phyloP scores from a whole-genome alignment of 2,113 vertebrate species.

The Macquaria australasica region DNA sequence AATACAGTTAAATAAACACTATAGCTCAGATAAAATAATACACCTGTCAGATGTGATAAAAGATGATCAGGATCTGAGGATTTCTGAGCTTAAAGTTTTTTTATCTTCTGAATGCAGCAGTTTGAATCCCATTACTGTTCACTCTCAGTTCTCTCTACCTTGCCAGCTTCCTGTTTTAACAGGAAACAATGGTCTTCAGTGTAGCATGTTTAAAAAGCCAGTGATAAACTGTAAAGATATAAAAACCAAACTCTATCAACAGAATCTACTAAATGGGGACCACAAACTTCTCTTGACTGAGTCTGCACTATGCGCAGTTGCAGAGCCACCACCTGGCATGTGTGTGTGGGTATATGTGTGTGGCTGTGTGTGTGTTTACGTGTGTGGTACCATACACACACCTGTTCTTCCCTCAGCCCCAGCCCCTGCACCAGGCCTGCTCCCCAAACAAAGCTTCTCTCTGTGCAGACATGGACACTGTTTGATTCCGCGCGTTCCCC shows the following conservation, averaged over 20 bases:
- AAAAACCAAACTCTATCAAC: conserved; percentile 42
- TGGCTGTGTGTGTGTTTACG: conserved; percentile 26
- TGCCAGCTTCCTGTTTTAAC: conserved; percentile 12
- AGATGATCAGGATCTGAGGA: neutral
- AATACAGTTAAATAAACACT: conserved; percentile 10
- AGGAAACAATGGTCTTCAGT: conserved; percentile 31
- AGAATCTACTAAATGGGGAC: conserved; percentile 19
- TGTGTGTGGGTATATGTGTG: conserved; percentile 18
- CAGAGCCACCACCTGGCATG: conserved; percentile 59
- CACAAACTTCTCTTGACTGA: conserved; percentile 25
- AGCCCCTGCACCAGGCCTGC: conserved; percentile 42
- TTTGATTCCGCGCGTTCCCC: conserved; percentile 42
- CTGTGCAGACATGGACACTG: conserved; percentile 52
- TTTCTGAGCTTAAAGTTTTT: neutral
- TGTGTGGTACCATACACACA: conserved; percentile 63
- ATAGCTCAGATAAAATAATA: conserved; percentile 17
- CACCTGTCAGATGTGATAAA: conserved; percentile 26
- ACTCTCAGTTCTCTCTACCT: neutral
- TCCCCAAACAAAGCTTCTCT: conserved; percentile 65
- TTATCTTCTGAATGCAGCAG: neutral
- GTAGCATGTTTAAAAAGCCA: neutral
- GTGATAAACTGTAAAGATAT: conserved; percentile 45
- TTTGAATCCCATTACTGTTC: neutral
- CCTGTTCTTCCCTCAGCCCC: conserved; percentile 63
- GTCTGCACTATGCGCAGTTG: conserved; percentile 31